Percentiles rank a stretch among this genome's conserved stretches.
Evolutionary conservation across 2,113 vertebrate genomes (phyloP).

Genomic region (Megaleporinus macrocephalus): DNA sequence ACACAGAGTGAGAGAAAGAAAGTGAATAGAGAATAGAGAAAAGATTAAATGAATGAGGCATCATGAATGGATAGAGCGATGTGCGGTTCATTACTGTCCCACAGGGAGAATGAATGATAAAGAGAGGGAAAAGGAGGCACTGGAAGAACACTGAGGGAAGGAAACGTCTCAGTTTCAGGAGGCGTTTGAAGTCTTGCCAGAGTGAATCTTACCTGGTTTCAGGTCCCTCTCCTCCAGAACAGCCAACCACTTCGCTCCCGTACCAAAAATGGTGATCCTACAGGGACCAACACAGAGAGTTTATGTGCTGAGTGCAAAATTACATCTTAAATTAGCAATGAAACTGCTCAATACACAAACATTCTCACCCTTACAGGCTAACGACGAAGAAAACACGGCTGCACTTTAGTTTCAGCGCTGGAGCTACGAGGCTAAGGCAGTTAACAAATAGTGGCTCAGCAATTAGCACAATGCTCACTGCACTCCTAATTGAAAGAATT

Average conservation of each 20-base stretch:
- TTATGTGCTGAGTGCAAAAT: neutral
- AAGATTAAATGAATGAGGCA: neutral
- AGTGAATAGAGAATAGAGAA: neutral
- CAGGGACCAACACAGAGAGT: constrained; percentile 8
- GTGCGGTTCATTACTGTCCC: neutral
- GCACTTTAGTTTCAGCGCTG: too few species aligned
- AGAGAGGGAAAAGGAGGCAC: neutral
- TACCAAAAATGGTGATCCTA: constrained; percentile 96
- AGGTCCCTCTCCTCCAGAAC: constrained; percentile 90
- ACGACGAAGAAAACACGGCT: too few species aligned
- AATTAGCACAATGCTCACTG: too few species aligned
- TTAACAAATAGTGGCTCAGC: too few species aligned
- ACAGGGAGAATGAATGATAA: neutral
- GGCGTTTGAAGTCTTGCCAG: neutral
- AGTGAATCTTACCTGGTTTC: constrained; percentile 84
- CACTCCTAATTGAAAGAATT: too few species aligned
- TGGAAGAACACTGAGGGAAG: constrained; percentile 10
- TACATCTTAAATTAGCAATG: too few species aligned
- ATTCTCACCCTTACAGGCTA: neutral
- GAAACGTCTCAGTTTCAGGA: neutral
- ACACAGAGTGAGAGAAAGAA: neutral
- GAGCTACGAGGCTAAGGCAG: too few species aligned
- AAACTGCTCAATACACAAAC: constrained; percentile 25
- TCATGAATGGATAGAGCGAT: neutral
- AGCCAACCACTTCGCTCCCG: constrained; percentile 93